A percentile compares a stretch with the other conserved stretches of the same genome.
These are phyloP conservation scores for Metacarcinus magister DNA, from an alignment of 2,888 invertebrate species.

Conservation along the genomic window DNA sequence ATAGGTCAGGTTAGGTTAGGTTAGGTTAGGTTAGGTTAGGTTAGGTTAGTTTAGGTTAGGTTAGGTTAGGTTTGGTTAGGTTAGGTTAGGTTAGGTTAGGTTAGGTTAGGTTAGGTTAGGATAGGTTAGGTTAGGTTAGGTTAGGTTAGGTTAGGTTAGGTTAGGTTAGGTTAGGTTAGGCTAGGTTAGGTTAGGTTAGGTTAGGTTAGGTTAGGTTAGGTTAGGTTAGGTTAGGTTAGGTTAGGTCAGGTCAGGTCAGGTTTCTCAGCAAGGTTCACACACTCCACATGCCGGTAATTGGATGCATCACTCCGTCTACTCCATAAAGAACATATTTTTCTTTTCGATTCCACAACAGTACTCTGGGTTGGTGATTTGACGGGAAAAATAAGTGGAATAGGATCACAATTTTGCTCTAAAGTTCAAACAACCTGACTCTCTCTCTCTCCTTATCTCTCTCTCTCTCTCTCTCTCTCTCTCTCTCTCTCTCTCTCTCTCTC, in stretches of 20 bases:
- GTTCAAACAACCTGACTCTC: background rate
- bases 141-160: too few species aligned
- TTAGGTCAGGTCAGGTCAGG: background rate
- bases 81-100: too few species aligned
- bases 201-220: too few species aligned
- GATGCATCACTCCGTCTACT: background rate
- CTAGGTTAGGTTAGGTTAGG: too few species aligned
- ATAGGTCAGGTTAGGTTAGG: background rate
- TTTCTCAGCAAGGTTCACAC: background rate
- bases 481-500: conserved; percentile 29
- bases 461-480: too few species aligned
- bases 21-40: too few species aligned
- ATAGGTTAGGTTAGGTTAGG: too few species aligned
- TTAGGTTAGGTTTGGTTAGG: background rate
- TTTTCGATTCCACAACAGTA: background rate
- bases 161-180: too few species aligned
- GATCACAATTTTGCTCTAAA: background rate
- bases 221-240: too few species aligned
- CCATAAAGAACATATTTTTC: background rate
- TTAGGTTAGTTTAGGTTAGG: background rate
- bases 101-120: too few species aligned
- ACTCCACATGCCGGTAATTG: background rate
- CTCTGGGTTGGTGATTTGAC: background rate
- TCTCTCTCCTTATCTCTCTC: background rate
- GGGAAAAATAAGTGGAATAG: background rate